Evolutionary conservation across 2,888 invertebrate species (phyloP), one percentile per base, ranked within the genome.

Genomic region (Bombyx huttoni): DNA sequence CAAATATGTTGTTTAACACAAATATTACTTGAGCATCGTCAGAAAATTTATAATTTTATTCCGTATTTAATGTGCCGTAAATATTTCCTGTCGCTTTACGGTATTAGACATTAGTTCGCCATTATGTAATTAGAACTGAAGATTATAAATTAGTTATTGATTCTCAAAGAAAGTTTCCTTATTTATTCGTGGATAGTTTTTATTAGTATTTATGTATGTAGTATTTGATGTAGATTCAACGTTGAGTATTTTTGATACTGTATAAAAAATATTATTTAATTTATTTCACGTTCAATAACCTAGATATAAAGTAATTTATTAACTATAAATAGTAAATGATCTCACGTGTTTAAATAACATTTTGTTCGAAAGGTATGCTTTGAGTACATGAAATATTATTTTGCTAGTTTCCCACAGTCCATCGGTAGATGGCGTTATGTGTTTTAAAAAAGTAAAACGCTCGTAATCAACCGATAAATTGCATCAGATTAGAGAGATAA

Each of bases 361-460:
- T 40, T 40, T 40, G 40, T 40, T 40, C 40, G 40, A 40, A 40
- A 40, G 9, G 12, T 6, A 40, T 40, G 40, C 9, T 10, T n/a
- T 40, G 40, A 24, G 24, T 24, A 24, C 24, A 24, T 24, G 24
- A 24, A 24, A 24, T 24, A 24, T 24, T 24, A 24, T 24, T 40
- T 40, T 40, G 8, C 7, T 40, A 10, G 12, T 40, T 40, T 48
- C 50, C 33, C 52, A 14, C 24, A 33, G 33, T 8, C 13, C 9
- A 13, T n/a, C 47, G 49, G 10, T 53, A 53, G 53, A 53, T 53
- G 53, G 53, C 53, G 47, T 24, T 51, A 49, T 8, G 33, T 8
- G 46, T 24, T n/a, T 46, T 1, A 33, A 50, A 34, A 45, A 13
- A 13, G 10, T 45, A 46, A 46, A 8, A 5, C 40, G 12, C 40